These are phyloP conservation scores for Pangasius mekongensis DNA, from an alignment of 2,797 vertebrate species.

Conservation along the genomic window DNA sequence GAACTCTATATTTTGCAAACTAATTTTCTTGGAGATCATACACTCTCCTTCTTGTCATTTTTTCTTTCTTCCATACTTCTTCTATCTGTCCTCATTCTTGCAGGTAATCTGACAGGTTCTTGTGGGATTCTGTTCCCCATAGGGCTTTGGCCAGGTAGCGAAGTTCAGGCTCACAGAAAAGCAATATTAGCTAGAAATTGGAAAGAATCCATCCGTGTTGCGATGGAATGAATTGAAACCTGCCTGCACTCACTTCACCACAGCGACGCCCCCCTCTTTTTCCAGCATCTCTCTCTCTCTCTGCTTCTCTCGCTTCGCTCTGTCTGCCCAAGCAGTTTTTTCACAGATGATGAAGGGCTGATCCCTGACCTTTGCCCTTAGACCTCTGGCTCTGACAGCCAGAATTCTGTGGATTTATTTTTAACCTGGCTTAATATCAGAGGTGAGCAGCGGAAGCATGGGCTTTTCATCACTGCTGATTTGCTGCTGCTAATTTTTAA, in stretches of 20 bases:
- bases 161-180: conserved; percentile 61
- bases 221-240: conserved; percentile 67
- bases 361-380: conserved; percentile 38
- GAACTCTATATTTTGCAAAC: background rate
- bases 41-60: conserved; percentile 30
- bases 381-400: conserved; percentile 18
- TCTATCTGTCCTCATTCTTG: conserved; percentile 35
- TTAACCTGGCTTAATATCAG: conserved; percentile 20
- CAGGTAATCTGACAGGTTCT: conserved; percentile 46
- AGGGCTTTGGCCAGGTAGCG: conserved; percentile 37
- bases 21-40: conserved; percentile 40
- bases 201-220: conserved; percentile 71
- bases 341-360: background rate
- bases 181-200: conserved; percentile 68
- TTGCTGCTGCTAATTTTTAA: conserved; percentile 38
- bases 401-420: conserved; percentile 34
- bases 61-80: conserved; percentile 4
- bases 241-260: conserved; percentile 58
- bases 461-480: conserved; percentile 27
- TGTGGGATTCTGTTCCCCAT: conserved; percentile 33
- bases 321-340: background rate
- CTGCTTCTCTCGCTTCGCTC: background rate
- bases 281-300: conserved; percentile 19
- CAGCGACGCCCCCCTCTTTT: conserved; percentile 16
- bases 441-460: conserved; percentile 36